phyloP scores from a whole-genome alignment of 2,113 vertebrate genomes.

The Dolichallabes microphthalmus region DNA sequence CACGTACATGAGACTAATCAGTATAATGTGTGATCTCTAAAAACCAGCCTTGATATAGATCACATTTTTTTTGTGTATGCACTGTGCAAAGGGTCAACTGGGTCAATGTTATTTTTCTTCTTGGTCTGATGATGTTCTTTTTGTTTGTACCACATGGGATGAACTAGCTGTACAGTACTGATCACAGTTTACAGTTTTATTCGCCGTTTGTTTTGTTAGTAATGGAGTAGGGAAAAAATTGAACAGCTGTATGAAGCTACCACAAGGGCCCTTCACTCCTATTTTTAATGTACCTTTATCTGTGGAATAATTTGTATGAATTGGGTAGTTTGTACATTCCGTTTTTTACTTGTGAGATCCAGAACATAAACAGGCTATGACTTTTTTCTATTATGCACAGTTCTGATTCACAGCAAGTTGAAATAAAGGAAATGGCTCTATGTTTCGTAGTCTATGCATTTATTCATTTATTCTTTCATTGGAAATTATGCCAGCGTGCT shows the following conservation, averaged over 20 bases:
- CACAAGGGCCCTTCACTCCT: background rate
- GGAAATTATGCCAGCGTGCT: too few species aligned
- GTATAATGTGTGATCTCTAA: background rate
- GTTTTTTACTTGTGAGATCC: slow-evolving; percentile 11
- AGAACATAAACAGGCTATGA: too few species aligned
- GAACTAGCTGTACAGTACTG: slow-evolving; percentile 25
- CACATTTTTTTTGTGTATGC: slow-evolving; percentile 3
- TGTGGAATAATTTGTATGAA: background rate
- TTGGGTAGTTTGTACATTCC: background rate
- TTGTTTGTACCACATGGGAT: slow-evolving; percentile 5
- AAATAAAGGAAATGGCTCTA: slow-evolving; percentile 17
- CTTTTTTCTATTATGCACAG: background rate
- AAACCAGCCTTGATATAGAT: background rate
- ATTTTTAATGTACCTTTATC: background rate
- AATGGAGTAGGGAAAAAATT: background rate
- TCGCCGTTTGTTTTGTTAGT: background rate
- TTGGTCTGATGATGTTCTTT: background rate
- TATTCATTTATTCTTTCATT: too few species aligned
- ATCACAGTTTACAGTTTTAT: slow-evolving; percentile 38
- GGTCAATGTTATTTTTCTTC: background rate
- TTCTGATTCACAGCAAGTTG: background rate
- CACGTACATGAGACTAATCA: background rate
- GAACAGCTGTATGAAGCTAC: background rate
- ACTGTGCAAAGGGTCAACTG: slow-evolving; percentile 7
- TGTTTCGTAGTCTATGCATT: background rate